A percentile compares a stretch with the other conserved stretches of the same genome.
Conservation (phyloP, 2,888 invertebrate genomes). For the Nebria brevicollis region DNA sequence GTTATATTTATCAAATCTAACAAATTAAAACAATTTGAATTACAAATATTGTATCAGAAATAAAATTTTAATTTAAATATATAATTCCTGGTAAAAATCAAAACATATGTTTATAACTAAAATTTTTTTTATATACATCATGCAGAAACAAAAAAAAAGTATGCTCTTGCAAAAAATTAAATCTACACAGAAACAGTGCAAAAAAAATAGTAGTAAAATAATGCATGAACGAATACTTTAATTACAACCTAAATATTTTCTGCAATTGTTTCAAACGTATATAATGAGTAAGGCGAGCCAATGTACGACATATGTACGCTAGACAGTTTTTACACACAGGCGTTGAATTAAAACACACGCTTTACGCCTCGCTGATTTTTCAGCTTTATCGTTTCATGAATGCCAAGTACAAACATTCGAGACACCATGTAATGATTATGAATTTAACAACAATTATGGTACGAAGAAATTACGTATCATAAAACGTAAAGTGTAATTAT, state of each 20-base stretch:
- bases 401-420: neutral
- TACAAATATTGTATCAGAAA: too few relatives aligned
- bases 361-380: slow-evolving; percentile 26
- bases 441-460: too few relatives aligned
- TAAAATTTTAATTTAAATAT: too few relatives aligned
- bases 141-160: neutral
- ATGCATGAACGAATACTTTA: slow-evolving; percentile 44
- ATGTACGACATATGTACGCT: slow-evolving; percentile 31
- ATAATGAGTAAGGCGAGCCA: slow-evolving; percentile 33
- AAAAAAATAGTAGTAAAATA: slow-evolving; percentile 21
- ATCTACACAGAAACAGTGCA: neutral
- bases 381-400: slow-evolving; percentile 17
- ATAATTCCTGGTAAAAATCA: neutral
- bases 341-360: slow-evolving; percentile 32
- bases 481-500: too few relatives aligned
- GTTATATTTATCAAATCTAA: too few relatives aligned
- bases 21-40: too few relatives aligned
- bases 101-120: neutral
- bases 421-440: neutral
- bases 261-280: slow-evolving; percentile 27
- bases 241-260: slow-evolving; percentile 33
- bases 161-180: neutral
- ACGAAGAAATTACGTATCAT: too few relatives aligned
- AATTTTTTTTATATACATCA: neutral
- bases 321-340: neutral